Percentiles rank a stretch among this genome's conserved stretches.
phyloP scores from a whole-genome alignment of 2,888 invertebrate genomes.

The Hirtodrosophila histrioides region DNA sequence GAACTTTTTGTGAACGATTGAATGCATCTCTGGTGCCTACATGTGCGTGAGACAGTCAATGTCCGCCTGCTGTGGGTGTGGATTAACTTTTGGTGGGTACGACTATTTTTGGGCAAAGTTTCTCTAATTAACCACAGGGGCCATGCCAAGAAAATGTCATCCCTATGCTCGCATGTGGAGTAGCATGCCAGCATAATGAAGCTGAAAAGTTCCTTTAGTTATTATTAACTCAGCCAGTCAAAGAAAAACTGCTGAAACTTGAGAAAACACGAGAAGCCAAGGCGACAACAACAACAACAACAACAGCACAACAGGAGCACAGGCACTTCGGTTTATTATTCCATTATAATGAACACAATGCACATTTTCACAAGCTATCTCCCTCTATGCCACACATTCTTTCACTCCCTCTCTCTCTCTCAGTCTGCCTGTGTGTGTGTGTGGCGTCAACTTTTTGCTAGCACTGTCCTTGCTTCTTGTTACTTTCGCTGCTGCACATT shows the following conservation, averaged over 20 bases:
- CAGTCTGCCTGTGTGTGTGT: background rate
- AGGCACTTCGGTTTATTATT: constrained; percentile 73
- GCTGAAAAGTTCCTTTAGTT: constrained; percentile 44
- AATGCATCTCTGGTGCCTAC: too few relatives aligned
- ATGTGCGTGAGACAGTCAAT: constrained; percentile 14
- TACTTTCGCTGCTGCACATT: constrained; percentile 66
- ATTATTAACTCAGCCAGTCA: constrained; percentile 48
- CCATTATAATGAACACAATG: constrained; percentile 79
- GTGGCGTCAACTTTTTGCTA: constrained; percentile 58
- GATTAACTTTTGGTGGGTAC: constrained; percentile 18
- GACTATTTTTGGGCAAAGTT: constrained; percentile 30
- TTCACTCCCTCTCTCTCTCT: constrained; percentile 1
- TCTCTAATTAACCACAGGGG: constrained; percentile 47
- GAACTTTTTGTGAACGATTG: too few relatives aligned
- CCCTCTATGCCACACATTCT: constrained; percentile 1
- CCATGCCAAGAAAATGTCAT: constrained; percentile 5
- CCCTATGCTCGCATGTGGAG: constrained; percentile 3
- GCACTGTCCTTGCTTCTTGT: constrained; percentile 62
- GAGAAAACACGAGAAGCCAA: constrained; percentile 44
- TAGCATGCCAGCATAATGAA: constrained; percentile 46
- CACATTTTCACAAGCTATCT: constrained; percentile 48
- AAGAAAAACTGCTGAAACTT: constrained; percentile 43
- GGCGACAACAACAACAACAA: constrained; percentile 25
- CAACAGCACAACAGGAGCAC: constrained; percentile 10
- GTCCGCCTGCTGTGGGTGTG: constrained; percentile 19